A percentile compares a stretch with the other conserved stretches of the same genome.
Evolutionary conservation across 2,797 vertebrate genomes (phyloP).

Genomic region (Stomatorhinus walkeri): DNA sequence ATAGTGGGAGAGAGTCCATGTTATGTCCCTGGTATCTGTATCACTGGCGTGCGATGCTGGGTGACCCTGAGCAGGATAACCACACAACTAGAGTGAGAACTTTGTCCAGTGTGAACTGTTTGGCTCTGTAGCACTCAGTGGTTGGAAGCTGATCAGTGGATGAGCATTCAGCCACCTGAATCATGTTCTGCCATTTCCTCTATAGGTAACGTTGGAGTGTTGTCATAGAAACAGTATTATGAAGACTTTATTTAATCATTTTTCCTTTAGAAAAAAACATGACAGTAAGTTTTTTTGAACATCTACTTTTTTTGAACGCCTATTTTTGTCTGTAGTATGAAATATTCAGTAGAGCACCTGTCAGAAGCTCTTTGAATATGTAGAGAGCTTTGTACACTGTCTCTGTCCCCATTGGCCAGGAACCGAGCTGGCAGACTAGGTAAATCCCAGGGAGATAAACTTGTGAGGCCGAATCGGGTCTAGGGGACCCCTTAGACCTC

Average conservation of each 20-base stretch:
- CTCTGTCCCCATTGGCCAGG: neutral
- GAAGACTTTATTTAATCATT: conserved; percentile 13
- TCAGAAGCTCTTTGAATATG: conserved; percentile 3
- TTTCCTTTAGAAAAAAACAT: conserved; percentile 15
- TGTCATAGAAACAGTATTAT: conserved; percentile 32
- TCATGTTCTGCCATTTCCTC: neutral
- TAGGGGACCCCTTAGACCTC: neutral
- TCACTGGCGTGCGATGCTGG: neutral
- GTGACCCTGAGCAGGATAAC: neutral
- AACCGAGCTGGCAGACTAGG: neutral
- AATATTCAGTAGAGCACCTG: conserved; percentile 8
- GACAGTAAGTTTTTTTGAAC: neutral
- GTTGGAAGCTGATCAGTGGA: neutral
- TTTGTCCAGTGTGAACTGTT: neutral
- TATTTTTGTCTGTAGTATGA: neutral
- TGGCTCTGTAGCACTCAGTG: neutral
- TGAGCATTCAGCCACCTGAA: conserved; percentile 18
- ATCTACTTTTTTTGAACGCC: no score
- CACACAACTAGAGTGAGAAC: neutral
- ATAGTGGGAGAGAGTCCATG: neutral
- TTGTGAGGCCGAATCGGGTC: neutral
- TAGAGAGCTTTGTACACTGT: neutral
- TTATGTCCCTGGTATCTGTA: neutral
- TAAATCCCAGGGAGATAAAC: neutral
- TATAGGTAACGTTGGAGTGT: neutral